Evolutionary conservation across 2,888 invertebrate genomes (phyloP), one percentile per base, ranked within the genome.

Genomic region (Scaptomyza flava): DNA sequence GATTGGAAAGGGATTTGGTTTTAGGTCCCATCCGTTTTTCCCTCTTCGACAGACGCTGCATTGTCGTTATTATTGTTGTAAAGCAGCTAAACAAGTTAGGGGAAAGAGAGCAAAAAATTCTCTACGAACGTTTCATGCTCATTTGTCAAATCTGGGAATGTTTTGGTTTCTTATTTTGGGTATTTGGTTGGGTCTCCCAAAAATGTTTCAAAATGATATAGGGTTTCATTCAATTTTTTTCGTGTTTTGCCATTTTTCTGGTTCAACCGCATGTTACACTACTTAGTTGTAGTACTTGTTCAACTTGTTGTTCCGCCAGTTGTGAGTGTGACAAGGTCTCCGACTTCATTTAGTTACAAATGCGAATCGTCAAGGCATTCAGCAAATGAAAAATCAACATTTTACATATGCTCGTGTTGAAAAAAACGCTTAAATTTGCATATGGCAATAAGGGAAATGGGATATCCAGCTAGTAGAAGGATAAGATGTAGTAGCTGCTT

Each of bases 191-290:
- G 52, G 30, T 52, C 68, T 56, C 54, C 72, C 59, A 46, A 81
- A 86, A 86, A 77, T 78, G 72, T 78, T 81, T 68, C 67, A 53
- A 75, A 58, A 72, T 78, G 78, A 77, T 84, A 84, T 87, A 87
- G 87, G 87, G 81, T 87, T 81, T 87, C 81, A 87, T 81, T 81
- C 83, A 75, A 83, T 81, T 86, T 81, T 78, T 75, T 75, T 77
- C 66, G 68, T 54, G 75, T 38, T 38, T 2, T 77, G 87, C 78
- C 87, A 83, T 81, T 81, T 86, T 77, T 86, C 87, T 80, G 87
- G 81, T 83, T 81, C 86, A 87, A 58, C 65, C 68, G 81, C 66
- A 66, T 77, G 54, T 62, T 69, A 76, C 67, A 63, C 76, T 62
- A 68, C 59, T 65, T 69, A 68, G 61, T 65, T 69, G 68, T 59